Evolutionary conservation across 2,888 invertebrate species (phyloP).

Genomic region (Phengaris alcon): DNA sequence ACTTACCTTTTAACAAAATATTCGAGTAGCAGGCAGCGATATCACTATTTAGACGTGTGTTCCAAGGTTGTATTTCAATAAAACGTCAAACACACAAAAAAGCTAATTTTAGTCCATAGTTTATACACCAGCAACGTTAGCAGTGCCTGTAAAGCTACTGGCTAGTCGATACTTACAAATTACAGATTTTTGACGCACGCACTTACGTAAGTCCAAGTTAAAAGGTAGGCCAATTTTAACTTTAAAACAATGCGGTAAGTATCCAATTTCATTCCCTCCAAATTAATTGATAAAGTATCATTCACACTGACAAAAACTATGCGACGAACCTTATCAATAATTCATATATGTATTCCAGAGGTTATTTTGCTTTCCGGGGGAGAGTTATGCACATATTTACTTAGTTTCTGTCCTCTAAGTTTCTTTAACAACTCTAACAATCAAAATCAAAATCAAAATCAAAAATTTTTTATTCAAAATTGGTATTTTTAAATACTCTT

Average conservation of each 20-base stretch:
- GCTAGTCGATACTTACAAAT: not conserved
- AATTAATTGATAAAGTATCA: not conserved
- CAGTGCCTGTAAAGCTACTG: not conserved
- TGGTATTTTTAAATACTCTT: too few relatives aligned
- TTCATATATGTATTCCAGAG: not conserved
- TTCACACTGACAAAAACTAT: not conserved
- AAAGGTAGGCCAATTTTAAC: not conserved
- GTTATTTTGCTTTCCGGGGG: not conserved
- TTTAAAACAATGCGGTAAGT: not conserved
- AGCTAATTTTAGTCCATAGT: not conserved
- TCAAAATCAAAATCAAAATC: too few relatives aligned
- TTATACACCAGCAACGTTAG: not conserved
- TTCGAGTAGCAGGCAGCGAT: too few relatives aligned
- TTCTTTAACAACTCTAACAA: too few relatives aligned
- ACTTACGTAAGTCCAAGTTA: not conserved
- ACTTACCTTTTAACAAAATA: not conserved
- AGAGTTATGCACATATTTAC: not conserved
- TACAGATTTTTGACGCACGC: slow-evolving; percentile 7
- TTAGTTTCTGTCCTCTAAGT: not conserved
- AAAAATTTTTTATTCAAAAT: too few relatives aligned
- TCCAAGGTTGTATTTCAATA: not conserved
- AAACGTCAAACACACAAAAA: not conserved
- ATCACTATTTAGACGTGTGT: not conserved
- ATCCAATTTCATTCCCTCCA: not conserved
- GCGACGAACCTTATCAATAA: not conserved